A percentile compares a stretch with the other conserved stretches of the same genome.
Evolutionary conservation across 2,113 vertebrate species (phyloP).

Genomic region (Pseudopipra pipra): DNA sequence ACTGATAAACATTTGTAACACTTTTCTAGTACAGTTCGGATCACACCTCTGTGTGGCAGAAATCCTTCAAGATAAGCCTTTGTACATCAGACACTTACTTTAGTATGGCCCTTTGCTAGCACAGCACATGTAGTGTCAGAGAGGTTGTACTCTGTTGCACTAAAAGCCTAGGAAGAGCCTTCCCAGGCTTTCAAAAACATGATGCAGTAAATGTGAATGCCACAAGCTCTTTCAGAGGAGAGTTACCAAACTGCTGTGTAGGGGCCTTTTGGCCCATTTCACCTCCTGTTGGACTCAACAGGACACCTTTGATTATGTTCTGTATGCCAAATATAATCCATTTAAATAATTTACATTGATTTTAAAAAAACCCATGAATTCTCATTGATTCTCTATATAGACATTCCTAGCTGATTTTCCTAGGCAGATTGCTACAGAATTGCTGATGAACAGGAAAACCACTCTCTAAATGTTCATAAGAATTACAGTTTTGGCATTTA

Average conservation of each 20-base stretch:
- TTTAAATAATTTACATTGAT: not conserved
- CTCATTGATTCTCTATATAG: not conserved
- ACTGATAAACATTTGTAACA: not conserved
- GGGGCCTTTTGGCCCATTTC: not conserved
- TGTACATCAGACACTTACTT: not conserved
- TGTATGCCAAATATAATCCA: not conserved
- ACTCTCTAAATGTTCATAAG: not conserved
- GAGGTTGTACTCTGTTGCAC: not conserved
- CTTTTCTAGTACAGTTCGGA: not conserved
- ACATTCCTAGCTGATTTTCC: not conserved
- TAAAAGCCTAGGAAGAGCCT: not conserved
- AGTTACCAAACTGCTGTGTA: not conserved
- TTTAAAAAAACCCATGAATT: not conserved
- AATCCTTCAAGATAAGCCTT: not conserved
- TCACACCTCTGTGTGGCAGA: not conserved
- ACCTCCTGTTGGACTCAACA: not conserved
- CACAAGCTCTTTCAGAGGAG: not conserved
- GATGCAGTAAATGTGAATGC: not conserved
- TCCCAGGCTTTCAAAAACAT: not conserved
- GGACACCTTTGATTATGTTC: not conserved
- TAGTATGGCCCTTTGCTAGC: not conserved
- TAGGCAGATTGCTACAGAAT: not conserved
- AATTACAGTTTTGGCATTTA: not conserved
- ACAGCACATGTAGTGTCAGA: not conserved
- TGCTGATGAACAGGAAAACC: not conserved